A percentile compares a stretch with the other conserved stretches of the same genome.
phyloP scores from a whole-genome alignment of 2,797 vertebrate genomes.

The Staurois parvus region DNA sequence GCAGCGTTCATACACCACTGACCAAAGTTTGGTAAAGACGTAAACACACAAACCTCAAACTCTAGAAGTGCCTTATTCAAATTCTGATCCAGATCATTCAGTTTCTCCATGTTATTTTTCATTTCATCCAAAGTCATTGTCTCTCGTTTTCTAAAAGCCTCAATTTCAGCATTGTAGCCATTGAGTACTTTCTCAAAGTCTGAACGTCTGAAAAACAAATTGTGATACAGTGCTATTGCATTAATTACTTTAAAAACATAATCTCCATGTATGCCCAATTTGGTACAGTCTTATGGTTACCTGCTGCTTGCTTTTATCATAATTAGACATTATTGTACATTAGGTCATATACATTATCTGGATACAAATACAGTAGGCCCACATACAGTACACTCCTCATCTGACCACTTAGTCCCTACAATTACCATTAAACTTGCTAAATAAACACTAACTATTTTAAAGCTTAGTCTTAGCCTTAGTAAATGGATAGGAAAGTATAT shows the following conservation, averaged over 20 bases:
- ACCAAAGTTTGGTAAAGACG: neutral
- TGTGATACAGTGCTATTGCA: constrained; percentile 9
- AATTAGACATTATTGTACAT: constrained; percentile 6
- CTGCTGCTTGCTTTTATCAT: neutral
- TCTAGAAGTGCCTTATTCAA: constrained; percentile 80
- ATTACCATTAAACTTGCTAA: neutral
- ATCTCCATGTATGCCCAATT: neutral
- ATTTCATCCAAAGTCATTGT: constrained; percentile 79
- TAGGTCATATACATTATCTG: neutral
- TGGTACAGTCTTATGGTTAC: no score
- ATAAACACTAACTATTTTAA: no score
- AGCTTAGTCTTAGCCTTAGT: no score
- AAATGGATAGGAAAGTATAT: no score
- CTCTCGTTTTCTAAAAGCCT: constrained; percentile 82
- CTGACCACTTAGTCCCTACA: neutral
- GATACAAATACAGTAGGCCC: neutral
- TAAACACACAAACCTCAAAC: constrained; percentile 79
- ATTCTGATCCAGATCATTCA: constrained; percentile 77
- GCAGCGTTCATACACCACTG: no score
- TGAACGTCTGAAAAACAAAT: constrained; percentile 74
- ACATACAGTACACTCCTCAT: neutral
- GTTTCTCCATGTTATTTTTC: constrained; percentile 82
- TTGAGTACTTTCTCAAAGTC: constrained; percentile 78
- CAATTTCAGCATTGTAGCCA: constrained; percentile 76
- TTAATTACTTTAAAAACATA: neutral